Evolutionary conservation across 2,888 invertebrate genomes (phyloP).

Genomic region (Octodonta nipae): DNA sequence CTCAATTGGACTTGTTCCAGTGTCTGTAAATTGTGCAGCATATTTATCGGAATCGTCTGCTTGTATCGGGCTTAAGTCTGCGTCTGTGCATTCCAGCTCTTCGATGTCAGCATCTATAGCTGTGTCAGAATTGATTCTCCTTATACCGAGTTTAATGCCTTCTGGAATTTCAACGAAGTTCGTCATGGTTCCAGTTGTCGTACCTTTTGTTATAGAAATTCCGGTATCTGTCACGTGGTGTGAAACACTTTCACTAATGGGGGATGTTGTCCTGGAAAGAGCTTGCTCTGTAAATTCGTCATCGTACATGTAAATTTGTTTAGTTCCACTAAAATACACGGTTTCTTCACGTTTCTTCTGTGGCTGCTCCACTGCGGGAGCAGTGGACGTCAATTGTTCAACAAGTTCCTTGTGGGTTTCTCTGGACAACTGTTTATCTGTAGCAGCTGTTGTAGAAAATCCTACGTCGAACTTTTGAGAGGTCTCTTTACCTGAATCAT

Average conservation of each 20-base stretch:
- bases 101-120: conserved; percentile 32
- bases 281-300: conserved; percentile 23
- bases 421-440: conserved; percentile 24
- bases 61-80: conserved; percentile 43
- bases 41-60: conserved; percentile 37
- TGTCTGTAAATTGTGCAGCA: conserved; percentile 35
- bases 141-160: conserved; percentile 33
- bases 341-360: conserved; percentile 38
- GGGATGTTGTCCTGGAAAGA: conserved; percentile 27
- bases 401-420: conserved; percentile 16
- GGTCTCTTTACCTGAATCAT: conserved; percentile 35
- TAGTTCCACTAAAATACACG: conserved; percentile 39
- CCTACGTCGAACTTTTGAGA: conserved; percentile 38
- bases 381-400: conserved; percentile 33
- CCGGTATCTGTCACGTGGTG: conserved; percentile 43
- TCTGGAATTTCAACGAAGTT: conserved; percentile 30
- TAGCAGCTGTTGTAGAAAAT: conserved; percentile 34
- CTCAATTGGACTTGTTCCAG: conserved; percentile 40
- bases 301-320: conserved; percentile 39
- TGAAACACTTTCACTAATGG: conserved; percentile 37
- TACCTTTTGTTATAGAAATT: conserved; percentile 40
- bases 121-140: conserved; percentile 37
- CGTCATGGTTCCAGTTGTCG: conserved; percentile 36
- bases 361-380: conserved; percentile 19
- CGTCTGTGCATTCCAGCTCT: conserved; percentile 42